Base-by-base conservation (phyloP, 2,888 invertebrate genomes). In the Sialis lutaria region DNA sequence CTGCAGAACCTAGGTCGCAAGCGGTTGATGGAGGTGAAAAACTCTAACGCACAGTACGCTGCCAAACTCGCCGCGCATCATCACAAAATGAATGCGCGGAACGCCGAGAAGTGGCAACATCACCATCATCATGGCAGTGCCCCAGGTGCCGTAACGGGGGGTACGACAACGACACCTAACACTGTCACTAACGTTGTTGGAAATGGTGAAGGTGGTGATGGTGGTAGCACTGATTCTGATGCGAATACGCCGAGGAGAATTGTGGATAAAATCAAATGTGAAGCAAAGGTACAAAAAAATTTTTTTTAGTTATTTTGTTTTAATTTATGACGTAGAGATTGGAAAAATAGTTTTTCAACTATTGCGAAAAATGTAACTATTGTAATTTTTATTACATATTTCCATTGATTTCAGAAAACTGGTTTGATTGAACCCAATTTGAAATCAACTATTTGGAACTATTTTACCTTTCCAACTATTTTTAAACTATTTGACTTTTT, bases 1-100 rank as follows among this genome's bases (percentile, higher is more conserved):
- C 70, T 91, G n/a, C 89, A 90, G 61, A 87, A 83, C 7, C 70
- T 91, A 32, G 91, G 91, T 5, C 71, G 87, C 41, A 90, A 89
- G 58, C 73, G 90, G 9, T 67, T 91, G 45, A 87, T 87, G 75
- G 90, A 91, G 65, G 90, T 89, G 5, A 67, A 65, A 53, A 68
- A 65, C 33, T 64, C 67, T 4, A 58, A 46, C 35, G 64, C 65
- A 4, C 55, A 61, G 32, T 58, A 63, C 39, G 60, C 60, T 6
- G 57, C 58, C 3, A 58, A 58, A 48, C 58, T 60, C 31, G 55
- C 57, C 37, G 57, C 58, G 22, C 56, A 58, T 6, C 52, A 53
- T 41, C 57, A 58, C 43, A 56, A 57, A 46, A 12, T 12, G 7
- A 10, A n/a, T 37, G 42, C 35, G 6, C 53, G 53, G 6, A 31